A percentile compares a stretch with the other conserved stretches of the same genome.
These are phyloP conservation scores for Mycetomoellerius zeteki DNA, from an alignment of 1,140 invertebrate species.

Conservation along the genomic window DNA sequence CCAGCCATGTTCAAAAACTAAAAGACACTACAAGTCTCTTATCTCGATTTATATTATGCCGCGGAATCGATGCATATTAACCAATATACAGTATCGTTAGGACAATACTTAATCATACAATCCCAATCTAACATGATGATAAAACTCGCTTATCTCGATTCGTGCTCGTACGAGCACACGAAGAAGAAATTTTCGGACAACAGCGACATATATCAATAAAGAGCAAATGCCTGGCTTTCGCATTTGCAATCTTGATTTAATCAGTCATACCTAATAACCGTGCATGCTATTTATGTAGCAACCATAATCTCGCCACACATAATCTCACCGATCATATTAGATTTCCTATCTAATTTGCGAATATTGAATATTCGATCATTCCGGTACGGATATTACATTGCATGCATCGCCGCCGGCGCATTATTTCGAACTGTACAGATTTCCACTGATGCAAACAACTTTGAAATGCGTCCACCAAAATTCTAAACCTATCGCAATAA, in stretches of 20 bases:
- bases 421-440: conserved; percentile 68
- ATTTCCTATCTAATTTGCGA: conserved; percentile 72
- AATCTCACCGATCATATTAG: conserved; percentile 57
- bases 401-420: conserved; percentile 65
- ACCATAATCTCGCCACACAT: conserved; percentile 26
- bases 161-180: neutral
- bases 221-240: neutral
- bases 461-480: conserved; percentile 37
- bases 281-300: conserved; percentile 49
- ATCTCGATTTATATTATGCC: neutral
- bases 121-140: neutral
- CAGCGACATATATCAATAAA: neutral
- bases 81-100: neutral
- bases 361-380: conserved; percentile 74
- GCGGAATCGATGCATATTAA: neutral
- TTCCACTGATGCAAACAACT: conserved; percentile 70
- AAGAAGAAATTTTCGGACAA: neutral
- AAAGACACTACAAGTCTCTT: too few species aligned
- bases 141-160: neutral
- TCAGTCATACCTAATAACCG: conserved; percentile 51
- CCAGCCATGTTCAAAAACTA: too few species aligned
- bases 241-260: conserved; percentile 55
- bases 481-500: conserved; percentile 29
- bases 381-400: conserved; percentile 73
- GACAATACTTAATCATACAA: neutral